Base-by-base conservation (phyloP, 2,113 vertebrate species). In the Catharus fuscescens region DNA sequence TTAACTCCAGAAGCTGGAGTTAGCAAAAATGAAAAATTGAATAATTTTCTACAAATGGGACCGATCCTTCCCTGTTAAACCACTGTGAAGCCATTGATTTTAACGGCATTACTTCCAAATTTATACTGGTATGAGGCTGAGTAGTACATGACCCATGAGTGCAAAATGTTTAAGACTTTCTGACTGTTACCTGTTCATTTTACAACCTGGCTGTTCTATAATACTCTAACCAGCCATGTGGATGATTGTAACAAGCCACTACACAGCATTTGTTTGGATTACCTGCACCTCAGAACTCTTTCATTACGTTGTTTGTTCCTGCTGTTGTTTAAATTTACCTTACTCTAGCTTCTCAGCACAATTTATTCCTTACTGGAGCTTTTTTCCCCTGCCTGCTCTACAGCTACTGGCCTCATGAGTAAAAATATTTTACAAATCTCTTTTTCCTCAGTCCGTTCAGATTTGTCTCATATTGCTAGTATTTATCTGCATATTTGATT, bases 141-240 rank as follows among this genome's bases (percentile, higher is more conserved):
- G 77, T 29, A 92, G 60, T 86, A 81, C 88, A 88, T 44, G 94
- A 88, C 73, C 93, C 70, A 92, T 3, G n/a, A 93, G 92, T 78
- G 84, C 64, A 92, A 89, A 95, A 85, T 86, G 66, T 95, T 96
- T 96, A 94, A 92, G 93, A 74, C 71, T 95, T 92, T 83, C 88
- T 4, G 26, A 87, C 76, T 70, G 74, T 82, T 69, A 25, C 80
- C 84, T 91, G 92, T 86, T 94, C 90, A 45, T 94, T 95, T 96
- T 94, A 92, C 80, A 93, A 66, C 56, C 86, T 74, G 26, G 60
- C 66, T 91, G 72, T 81, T 94, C 84, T 64, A 50, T 92, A 94
- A 88, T 72, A 48, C 65, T 80, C 70, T 88, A 90, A 93, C 81
- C 91, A 92, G 66, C 62, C 93, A 80, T 86, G 74, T 84, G 89